phyloP scores from a whole-genome alignment of 2,888 invertebrate species.

The Flexamia atlantica region DNA sequence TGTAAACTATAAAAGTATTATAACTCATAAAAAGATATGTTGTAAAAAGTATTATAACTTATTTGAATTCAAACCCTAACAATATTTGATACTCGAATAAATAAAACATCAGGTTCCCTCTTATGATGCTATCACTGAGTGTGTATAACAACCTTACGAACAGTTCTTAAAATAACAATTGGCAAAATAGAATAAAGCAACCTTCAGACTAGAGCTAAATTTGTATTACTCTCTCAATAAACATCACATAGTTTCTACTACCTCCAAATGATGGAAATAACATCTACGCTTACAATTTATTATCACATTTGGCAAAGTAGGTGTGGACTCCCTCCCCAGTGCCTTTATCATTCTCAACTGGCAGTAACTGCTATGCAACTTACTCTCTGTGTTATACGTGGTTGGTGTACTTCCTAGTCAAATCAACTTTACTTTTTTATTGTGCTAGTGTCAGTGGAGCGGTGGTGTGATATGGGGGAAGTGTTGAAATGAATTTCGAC shows the following conservation, averaged over 20 bases:
- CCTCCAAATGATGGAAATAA: slow-evolving; percentile 57
- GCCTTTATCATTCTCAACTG: background rate
- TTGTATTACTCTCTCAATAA: slow-evolving; percentile 54
- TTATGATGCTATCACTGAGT: slow-evolving; percentile 44
- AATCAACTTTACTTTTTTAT: background rate
- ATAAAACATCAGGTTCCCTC: background rate
- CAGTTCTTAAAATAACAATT: slow-evolving; percentile 57
- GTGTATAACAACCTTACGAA: slow-evolving; percentile 43
- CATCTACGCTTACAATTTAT: slow-evolving; percentile 48
- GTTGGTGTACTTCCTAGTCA: background rate
- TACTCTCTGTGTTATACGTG: background rate
- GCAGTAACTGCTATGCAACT: background rate
- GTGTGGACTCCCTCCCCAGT: background rate
- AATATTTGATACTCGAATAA: too few relatives aligned
- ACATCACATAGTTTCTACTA: slow-evolving; percentile 49
- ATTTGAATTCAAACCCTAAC: too few relatives aligned
- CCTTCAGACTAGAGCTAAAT: slow-evolving; percentile 55
- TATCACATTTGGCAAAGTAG: slow-evolving; percentile 44
- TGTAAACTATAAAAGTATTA: too few relatives aligned
- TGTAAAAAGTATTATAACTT: too few relatives aligned
- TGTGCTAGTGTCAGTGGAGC: too few relatives aligned
- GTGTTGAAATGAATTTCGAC: too few relatives aligned
- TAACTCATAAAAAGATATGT: too few relatives aligned
- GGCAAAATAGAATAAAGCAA: slow-evolving; percentile 55
- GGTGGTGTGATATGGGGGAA: too few relatives aligned